These are phyloP conservation scores for Rhogogaster chlorosoma DNA, from an alignment of 2,888 invertebrate species.

Conservation along the genomic window DNA sequence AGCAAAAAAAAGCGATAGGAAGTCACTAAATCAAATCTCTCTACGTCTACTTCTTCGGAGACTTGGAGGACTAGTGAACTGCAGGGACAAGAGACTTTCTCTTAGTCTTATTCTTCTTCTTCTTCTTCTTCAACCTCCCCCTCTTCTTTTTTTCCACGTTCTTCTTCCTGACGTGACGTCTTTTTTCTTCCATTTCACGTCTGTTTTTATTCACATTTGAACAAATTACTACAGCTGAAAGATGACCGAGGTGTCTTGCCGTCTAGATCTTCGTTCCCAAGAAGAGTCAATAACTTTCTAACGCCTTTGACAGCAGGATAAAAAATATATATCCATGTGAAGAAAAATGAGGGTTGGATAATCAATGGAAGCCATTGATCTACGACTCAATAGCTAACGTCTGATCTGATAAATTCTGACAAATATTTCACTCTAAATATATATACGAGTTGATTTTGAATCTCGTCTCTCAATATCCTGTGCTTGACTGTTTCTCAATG, in stretches of 20 bases:
- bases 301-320: slow-evolving; percentile 8
- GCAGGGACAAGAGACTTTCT: slow-evolving; percentile 17
- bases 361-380: not conserved
- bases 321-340: not conserved
- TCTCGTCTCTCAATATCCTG: not conserved
- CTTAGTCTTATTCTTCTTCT: not conserved
- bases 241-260: slow-evolving; percentile 54
- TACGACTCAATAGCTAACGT: not conserved
- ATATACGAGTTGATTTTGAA: not conserved
- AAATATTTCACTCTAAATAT: too few species aligned
- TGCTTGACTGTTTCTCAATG: not conserved
- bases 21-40: slow-evolving; percentile 51
- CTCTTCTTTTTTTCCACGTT: not conserved
- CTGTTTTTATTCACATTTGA: slow-evolving; percentile 39
- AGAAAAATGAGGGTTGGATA: not conserved
- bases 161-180: not conserved
- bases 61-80: slow-evolving; percentile 29
- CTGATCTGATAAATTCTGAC: not conserved
- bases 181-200: slow-evolving; percentile 2
- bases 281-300: slow-evolving; percentile 36
- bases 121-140: not conserved
- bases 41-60: slow-evolving; percentile 39
- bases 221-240: slow-evolving; percentile 49
- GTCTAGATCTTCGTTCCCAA: slow-evolving; percentile 4
- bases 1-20: slow-evolving; percentile 42